Evolutionary conservation across 2,888 invertebrate species (phyloP).

Genomic region (Euspilapteryx auroguttella): DNA sequence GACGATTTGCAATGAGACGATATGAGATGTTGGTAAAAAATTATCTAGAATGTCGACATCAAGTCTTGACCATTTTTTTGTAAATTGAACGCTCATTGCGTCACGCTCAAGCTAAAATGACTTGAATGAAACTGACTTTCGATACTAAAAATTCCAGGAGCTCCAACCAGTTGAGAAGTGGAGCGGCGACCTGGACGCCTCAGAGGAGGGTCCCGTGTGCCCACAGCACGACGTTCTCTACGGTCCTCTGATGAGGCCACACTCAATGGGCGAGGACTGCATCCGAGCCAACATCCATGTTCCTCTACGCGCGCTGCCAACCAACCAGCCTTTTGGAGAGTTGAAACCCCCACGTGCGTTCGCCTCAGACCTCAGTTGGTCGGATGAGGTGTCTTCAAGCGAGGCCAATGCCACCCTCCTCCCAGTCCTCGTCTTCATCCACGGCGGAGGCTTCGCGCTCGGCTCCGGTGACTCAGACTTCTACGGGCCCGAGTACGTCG

Average conservation of each 20-base stretch:
- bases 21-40: too few species aligned
- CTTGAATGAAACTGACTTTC: too few species aligned
- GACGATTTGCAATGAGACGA: too few species aligned
- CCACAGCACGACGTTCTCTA: slow-evolving; percentile 57
- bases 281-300: slow-evolving; percentile 41
- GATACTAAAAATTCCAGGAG: too few species aligned
- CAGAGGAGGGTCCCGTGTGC: slow-evolving; percentile 61
- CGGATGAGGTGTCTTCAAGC: background rate
- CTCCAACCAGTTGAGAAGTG: slow-evolving; percentile 52
- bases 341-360: too few species aligned
- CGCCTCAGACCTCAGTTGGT: too few species aligned
- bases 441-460: slow-evolving; percentile 43
- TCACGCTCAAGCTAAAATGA: too few species aligned
- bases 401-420: slow-evolving; percentile 10
- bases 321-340: too few species aligned
- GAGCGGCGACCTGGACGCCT: slow-evolving; percentile 52
- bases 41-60: too few species aligned
- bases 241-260: slow-evolving; percentile 18
- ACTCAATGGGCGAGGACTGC: slow-evolving; percentile 30
- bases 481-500: slow-evolving; percentile 38
- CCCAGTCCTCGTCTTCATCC: slow-evolving; percentile 40
- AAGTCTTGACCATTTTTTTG: too few species aligned
- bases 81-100: too few species aligned
- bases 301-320: slow-evolving; percentile 19
- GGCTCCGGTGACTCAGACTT: slow-evolving; percentile 40